A percentile compares a stretch with the other conserved stretches of the same genome.
Conservation (phyloP, 92 coral and sea anemone genomes). For the Ricordea florida region DNA sequence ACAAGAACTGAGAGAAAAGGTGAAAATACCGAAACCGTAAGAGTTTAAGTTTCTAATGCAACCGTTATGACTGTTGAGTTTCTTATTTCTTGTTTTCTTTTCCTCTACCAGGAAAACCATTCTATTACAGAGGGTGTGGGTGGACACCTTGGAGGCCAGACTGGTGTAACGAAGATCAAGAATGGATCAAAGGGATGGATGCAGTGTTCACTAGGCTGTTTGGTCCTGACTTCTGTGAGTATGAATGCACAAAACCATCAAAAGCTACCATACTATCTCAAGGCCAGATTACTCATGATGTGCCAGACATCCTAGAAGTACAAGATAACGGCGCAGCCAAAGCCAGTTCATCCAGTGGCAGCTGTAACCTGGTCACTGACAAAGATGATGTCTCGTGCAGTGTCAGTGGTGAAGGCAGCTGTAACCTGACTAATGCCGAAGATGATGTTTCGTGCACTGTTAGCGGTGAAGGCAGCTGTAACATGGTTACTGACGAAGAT, state of each 20-base stretch:
- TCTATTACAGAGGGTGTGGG: slow-evolving; percentile 43
- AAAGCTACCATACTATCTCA: neutral
- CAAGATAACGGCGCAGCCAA: neutral
- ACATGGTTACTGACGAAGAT: neutral
- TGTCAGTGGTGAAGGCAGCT: neutral
- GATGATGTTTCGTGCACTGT: neutral
- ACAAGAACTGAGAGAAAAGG: no score
- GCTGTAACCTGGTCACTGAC: no score
- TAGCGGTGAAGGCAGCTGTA: neutral
- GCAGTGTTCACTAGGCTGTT: slow-evolving; percentile 11
- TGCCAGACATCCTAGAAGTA: neutral
- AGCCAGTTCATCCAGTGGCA: neutral
- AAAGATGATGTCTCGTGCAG: neutral
- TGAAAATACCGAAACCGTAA: no score
- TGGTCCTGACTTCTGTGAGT: slow-evolving; percentile 32
- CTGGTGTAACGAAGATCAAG: slow-evolving; percentile 19
- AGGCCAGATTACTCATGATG: neutral
- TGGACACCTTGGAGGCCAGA: slow-evolving; percentile 7
- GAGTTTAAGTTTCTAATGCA: neutral
- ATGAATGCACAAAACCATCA: neutral
- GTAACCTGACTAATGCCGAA: neutral
- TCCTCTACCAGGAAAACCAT: slow-evolving; percentile 19
- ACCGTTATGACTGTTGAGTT: neutral
- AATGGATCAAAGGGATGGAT: slow-evolving; percentile 16
- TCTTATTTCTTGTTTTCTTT: neutral